Base-by-base conservation (phyloP, 1,140 invertebrate genomes). In the Musca domestica region DNA sequence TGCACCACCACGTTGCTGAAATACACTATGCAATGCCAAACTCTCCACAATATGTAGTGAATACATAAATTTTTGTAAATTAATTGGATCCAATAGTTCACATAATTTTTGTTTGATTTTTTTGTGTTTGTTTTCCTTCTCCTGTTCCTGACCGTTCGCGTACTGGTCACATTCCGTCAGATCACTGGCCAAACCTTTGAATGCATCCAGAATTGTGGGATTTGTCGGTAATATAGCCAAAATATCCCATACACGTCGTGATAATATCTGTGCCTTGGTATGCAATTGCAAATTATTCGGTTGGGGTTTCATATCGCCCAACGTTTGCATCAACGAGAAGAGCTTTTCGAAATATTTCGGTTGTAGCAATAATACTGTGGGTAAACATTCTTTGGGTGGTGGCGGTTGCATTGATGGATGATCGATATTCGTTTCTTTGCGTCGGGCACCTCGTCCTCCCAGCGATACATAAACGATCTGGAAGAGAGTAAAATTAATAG, bases 11-110 rank as follows among this genome's bases (percentile, higher is more conserved):
- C 66, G 12, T 25, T 70, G 66, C 0, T 71, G 67, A 0, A 71
- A 72, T 4, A 69, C 70, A 51, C 76, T 77, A 27, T 70, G 79
- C 2, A 79, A 20, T 0, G 77, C 75, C 17, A 80, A 66, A 69
- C 87, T 88, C 66, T 96, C 95, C 2, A 97, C 91, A 66, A 97
- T 96, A 76, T 96, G 95, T 48, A 97, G 80, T 0, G 93, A 95
- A 79, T 98, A 98, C 92, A 97, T 96, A 51, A 98, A 86, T 77
- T 95, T 95, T 80, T 97, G 95, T 1, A 95, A 91, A 81, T 92
- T 94, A 2, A 88, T 88, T 0, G 94, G 92, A 83, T 95, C 91
- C 0, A 98, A 83, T 0, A 96, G 80, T 72, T 91, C 88, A 22
- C 88, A 86, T 70, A 95, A 82, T 69, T 89, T 87, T 58, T 80